Percentiles rank a stretch among this genome's conserved stretches.
phyloP scores from a whole-genome alignment of 1,140 invertebrate species.

The Lepidurus arcticus region DNA sequence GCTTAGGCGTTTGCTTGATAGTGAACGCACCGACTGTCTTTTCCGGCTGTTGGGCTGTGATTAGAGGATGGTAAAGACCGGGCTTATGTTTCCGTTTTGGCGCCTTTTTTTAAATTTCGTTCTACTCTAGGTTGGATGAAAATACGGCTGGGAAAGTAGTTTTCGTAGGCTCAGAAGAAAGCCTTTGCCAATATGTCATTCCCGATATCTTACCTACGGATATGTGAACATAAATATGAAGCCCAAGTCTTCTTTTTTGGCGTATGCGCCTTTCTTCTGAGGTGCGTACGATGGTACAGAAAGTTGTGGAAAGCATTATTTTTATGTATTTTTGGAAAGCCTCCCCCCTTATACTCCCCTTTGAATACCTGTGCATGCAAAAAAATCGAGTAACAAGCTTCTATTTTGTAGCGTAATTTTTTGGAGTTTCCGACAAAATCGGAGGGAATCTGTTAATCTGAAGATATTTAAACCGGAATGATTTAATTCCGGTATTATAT shows the following conservation, averaged over 20 bases:
- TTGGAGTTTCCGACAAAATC: no score
- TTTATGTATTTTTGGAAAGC: no score
- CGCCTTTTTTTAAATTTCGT: slow-evolving; percentile 34
- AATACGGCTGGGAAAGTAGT: slow-evolving; percentile 66
- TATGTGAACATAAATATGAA: slow-evolving; percentile 47
- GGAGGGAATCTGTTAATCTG: no score
- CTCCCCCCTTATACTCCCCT: no score
- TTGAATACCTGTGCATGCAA: no score
- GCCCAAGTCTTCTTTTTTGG: background rate
- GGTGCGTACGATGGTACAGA: background rate
- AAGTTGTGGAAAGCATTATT: background rate
- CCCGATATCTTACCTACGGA: slow-evolving; percentile 65
- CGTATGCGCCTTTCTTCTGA: background rate
- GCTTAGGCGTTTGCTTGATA: slow-evolving; percentile 65
- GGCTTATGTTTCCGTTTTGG: slow-evolving; percentile 19
- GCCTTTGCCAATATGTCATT: slow-evolving; percentile 64
- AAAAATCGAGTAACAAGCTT: no score
- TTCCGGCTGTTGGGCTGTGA: slow-evolving; percentile 64
- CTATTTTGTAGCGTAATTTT: no score
- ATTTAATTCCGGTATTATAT: no score
- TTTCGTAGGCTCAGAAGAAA: slow-evolving; percentile 60
- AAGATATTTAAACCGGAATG: no score
- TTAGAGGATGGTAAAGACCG: slow-evolving; percentile 58
- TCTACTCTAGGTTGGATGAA: slow-evolving; percentile 59
- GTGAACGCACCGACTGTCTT: slow-evolving; percentile 64